Percentiles rank a stretch among this genome's conserved stretches.
Conservation (phyloP, 1,140 invertebrate species). For the Caenorhabditis brenneri region DNA sequence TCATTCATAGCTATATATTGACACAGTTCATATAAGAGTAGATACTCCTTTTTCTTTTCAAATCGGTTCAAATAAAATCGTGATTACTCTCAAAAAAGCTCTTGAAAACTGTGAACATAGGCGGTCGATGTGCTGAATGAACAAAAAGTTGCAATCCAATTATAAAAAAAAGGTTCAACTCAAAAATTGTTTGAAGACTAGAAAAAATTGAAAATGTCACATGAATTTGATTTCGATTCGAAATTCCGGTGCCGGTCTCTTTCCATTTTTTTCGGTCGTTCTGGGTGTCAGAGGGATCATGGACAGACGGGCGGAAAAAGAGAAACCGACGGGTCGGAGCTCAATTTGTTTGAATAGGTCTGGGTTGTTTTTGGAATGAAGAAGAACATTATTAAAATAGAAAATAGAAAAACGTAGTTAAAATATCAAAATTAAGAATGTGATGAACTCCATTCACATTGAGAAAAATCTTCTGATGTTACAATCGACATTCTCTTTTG, state of each 20-base stretch:
- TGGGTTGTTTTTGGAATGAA: slow-evolving; percentile 28
- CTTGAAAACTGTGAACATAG: slow-evolving; percentile 34
- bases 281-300: slow-evolving; percentile 14
- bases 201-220: not conserved
- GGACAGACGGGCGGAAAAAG: slow-evolving; percentile 19
- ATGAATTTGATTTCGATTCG: not conserved
- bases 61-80: slow-evolving; percentile 38
- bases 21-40: slow-evolving; percentile 39
- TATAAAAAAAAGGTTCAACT: not conserved
- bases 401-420: not conserved
- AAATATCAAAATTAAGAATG: too few relatives aligned
- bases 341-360: slow-evolving; percentile 31
- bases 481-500: too few relatives aligned
- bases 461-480: too few relatives aligned
- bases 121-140: not conserved
- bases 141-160: not conserved
- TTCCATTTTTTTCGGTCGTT: not conserved
- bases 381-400: too few relatives aligned
- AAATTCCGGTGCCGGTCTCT: slow-evolving; percentile 15
- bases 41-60: slow-evolving; percentile 29
- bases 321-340: slow-evolving; percentile 6
- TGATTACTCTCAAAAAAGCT: slow-evolving; percentile 42
- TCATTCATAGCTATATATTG: slow-evolving; percentile 1
- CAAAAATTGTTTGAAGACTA: too few relatives aligned
- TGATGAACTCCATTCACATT: too few relatives aligned